These are phyloP conservation scores for Latrodectus elegans DNA, from an alignment of 2,888 invertebrate species.

Conservation along the genomic window DNA sequence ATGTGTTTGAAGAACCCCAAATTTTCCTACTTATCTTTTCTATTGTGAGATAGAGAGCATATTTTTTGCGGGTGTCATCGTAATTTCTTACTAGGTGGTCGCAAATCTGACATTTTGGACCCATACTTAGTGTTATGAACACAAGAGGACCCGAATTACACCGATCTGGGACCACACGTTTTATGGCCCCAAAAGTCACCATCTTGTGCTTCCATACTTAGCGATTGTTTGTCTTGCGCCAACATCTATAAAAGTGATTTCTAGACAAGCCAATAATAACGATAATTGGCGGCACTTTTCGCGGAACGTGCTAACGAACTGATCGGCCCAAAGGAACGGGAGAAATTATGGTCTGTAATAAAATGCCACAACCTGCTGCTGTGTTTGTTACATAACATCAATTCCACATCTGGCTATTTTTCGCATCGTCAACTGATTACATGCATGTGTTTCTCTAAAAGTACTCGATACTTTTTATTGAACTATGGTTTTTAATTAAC, in stretches of 20 bases:
- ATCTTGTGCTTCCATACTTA: background rate
- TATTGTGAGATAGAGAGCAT: background rate
- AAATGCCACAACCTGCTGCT: background rate
- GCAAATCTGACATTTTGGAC: slow-evolving; percentile 37
- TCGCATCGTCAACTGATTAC: too few relatives aligned
- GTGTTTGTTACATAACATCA: too few relatives aligned
- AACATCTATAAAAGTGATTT: slow-evolving; percentile 5
- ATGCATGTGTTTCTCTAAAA: too few relatives aligned
- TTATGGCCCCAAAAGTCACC: background rate
- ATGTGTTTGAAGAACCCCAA: too few relatives aligned
- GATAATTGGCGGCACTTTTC: slow-evolving; percentile 53
- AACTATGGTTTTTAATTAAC: too few relatives aligned
- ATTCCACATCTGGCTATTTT: too few relatives aligned
- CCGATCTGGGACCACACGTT: background rate
- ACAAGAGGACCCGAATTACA: slow-evolving; percentile 21
- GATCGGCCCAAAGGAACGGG: background rate
- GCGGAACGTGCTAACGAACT: slow-evolving; percentile 45
- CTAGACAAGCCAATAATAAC: slow-evolving; percentile 37
- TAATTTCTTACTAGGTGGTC: background rate
- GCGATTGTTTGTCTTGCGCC: slow-evolving; percentile 30
- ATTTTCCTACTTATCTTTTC: too few relatives aligned
- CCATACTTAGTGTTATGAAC: slow-evolving; percentile 35
- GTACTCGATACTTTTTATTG: too few relatives aligned
- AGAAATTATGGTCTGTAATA: background rate
- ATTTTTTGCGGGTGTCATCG: slow-evolving; percentile 8